These are phyloP conservation scores for Cathartes aura DNA, from an alignment of 2,113 vertebrate genomes.

Conservation along the genomic window DNA sequence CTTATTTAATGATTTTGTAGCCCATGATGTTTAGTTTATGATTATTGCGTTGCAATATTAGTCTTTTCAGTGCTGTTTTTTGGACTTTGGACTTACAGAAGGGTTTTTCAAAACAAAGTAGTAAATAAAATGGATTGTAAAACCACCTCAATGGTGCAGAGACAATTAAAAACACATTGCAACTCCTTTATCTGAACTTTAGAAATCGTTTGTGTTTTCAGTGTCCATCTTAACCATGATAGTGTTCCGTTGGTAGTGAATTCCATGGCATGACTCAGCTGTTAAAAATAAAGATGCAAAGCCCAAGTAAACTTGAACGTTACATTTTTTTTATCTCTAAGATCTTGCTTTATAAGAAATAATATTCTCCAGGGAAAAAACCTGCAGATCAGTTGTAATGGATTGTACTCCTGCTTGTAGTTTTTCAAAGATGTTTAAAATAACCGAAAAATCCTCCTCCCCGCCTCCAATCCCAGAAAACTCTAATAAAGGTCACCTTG, in stretches of 20 bases:
- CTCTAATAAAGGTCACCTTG: background rate
- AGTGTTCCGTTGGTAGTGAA: background rate
- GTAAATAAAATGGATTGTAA: background rate
- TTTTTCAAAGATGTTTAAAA: background rate
- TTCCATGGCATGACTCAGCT: background rate
- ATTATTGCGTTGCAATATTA: background rate
- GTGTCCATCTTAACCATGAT: background rate
- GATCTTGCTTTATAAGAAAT: background rate
- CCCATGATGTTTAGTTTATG: background rate
- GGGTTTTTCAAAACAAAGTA: background rate
- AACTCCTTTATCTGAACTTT: background rate
- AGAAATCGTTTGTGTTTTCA: background rate
- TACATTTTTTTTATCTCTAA: background rate
- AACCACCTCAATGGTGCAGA: background rate
- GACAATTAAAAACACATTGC: background rate
- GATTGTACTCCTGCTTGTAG: background rate
- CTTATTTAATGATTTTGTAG: background rate
- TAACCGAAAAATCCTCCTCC: background rate
- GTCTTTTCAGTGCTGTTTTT: background rate
- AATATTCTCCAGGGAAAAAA: background rate
- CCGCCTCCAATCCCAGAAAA: accelerated
- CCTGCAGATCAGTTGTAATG: background rate
- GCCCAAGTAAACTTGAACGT: background rate
- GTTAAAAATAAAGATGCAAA: background rate
- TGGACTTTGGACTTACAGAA: background rate